Conservation (phyloP, 2,888 invertebrate species). For the Julus scandinavius region DNA sequence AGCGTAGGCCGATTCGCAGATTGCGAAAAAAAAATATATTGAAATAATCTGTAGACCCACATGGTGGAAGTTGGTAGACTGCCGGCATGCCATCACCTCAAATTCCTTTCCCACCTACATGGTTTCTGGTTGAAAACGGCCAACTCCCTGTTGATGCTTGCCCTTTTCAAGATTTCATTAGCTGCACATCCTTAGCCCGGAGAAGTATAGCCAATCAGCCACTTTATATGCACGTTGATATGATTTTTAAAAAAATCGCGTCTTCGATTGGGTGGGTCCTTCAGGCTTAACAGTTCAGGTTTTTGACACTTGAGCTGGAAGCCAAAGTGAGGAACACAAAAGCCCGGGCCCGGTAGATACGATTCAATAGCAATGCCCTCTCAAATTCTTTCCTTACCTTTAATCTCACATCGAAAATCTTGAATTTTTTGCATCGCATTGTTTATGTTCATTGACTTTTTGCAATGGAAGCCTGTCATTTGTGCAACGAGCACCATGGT, state of each 20-base stretch:
- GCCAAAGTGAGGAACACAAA: slow-evolving; percentile 15
- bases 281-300: not conserved
- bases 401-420: slow-evolving; percentile 18
- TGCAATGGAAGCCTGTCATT: not conserved
- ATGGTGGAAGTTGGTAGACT: slow-evolving; percentile 8
- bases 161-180: slow-evolving; percentile 22
- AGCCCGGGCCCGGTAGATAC: slow-evolving; percentile 8
- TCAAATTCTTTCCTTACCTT: slow-evolving; percentile 5
- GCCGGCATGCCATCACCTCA: slow-evolving; percentile 30
- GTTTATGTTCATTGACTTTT: slow-evolving; percentile 34
- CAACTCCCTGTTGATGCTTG: not conserved
- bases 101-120: slow-evolving; percentile 23
- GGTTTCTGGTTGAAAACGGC: slow-evolving; percentile 23
- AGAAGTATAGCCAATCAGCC: slow-evolving; percentile 17
- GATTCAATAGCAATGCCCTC: slow-evolving; percentile 8
- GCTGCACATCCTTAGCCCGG: slow-evolving; percentile 15
- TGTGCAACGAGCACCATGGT: not conserved
- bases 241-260: not conserved
- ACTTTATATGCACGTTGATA: slow-evolving; percentile 12
- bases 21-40: not conserved
- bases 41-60: not conserved
- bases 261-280: slow-evolving; percentile 17
- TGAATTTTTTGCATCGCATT: not conserved
- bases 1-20: not conserved
- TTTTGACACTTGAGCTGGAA: slow-evolving; percentile 14